Conservation (phyloP, 2,888 invertebrate species). For the Laothoe populi region DNA sequence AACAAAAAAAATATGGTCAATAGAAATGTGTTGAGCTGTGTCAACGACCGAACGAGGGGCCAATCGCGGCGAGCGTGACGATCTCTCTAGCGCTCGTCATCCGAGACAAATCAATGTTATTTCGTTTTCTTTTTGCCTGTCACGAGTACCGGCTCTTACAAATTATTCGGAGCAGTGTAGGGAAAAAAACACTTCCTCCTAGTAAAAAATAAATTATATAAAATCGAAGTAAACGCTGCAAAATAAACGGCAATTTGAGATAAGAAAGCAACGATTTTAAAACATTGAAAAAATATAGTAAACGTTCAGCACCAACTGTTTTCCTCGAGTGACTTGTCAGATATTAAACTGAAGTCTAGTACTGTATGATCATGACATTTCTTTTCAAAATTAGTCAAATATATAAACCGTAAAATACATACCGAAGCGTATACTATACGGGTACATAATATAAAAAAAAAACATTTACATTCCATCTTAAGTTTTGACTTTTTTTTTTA, state of each 20-base stretch:
- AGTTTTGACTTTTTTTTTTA: no score
- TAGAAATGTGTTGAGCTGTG: conserved; percentile 51
- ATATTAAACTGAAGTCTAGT: not conserved
- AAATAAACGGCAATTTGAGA: not conserved
- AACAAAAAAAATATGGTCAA: conserved; percentile 38
- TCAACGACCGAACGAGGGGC: conserved; percentile 67
- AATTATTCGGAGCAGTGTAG: conserved; percentile 18
- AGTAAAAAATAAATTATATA: not conserved
- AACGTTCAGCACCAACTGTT: not conserved
- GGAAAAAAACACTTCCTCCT: conserved; percentile 9
- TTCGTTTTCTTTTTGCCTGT: conserved; percentile 57
- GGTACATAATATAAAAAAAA: not conserved
- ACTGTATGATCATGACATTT: not conserved
- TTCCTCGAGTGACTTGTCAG: not conserved
- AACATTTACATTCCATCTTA: conserved; percentile 8
- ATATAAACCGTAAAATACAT: conserved; percentile 5
- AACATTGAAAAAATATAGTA: not conserved
- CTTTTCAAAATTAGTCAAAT: not conserved
- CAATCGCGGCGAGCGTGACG: conserved; percentile 61
- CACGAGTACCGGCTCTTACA: conserved; percentile 53
- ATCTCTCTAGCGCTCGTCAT: conserved; percentile 63
- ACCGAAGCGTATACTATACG: not conserved
- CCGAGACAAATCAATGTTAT: conserved; percentile 72
- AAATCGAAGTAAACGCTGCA: not conserved
- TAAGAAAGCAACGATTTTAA: conserved; percentile 6